These are phyloP conservation scores for Perca flavescens DNA, from an alignment of 2,113 vertebrate genomes.

Conservation along the genomic window DNA sequence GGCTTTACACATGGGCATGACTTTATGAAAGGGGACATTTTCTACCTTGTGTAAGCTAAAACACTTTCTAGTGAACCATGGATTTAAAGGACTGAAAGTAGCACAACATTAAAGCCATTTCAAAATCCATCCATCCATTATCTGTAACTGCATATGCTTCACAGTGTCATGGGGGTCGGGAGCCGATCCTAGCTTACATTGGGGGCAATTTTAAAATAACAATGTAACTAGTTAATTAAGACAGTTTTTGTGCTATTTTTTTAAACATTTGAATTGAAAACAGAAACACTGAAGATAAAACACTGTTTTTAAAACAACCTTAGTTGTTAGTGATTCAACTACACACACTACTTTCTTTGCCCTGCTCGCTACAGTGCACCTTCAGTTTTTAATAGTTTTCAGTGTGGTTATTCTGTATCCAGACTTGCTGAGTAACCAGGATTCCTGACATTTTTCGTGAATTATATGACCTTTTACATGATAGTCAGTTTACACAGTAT, in stretches of 20 bases:
- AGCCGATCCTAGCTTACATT: background rate
- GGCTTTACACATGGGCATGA: background rate
- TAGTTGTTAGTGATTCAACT: background rate
- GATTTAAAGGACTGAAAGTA: background rate
- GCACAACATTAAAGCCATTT: background rate
- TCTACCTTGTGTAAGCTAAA: background rate
- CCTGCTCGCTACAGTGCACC: background rate
- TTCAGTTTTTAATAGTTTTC: background rate
- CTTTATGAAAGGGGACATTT: background rate
- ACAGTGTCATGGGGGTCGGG: background rate
- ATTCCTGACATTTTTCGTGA: background rate
- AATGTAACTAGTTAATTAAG: background rate
- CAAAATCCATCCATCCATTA: background rate
- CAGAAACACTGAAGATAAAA: background rate
- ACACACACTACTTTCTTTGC: background rate
- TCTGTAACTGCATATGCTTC: background rate
- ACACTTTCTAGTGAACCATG: background rate
- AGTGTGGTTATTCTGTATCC: background rate
- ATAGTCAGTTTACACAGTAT: background rate
- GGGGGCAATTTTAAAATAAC: background rate
- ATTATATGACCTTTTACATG: slow-evolving; percentile 5
- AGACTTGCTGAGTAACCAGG: background rate
- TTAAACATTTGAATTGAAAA: background rate
- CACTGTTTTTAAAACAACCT: background rate
- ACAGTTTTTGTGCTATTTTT: background rate